These are phyloP conservation scores for Lepus townsendii DNA, from an alignment of 2,797 vertebrate species.

Conservation along the genomic window DNA sequence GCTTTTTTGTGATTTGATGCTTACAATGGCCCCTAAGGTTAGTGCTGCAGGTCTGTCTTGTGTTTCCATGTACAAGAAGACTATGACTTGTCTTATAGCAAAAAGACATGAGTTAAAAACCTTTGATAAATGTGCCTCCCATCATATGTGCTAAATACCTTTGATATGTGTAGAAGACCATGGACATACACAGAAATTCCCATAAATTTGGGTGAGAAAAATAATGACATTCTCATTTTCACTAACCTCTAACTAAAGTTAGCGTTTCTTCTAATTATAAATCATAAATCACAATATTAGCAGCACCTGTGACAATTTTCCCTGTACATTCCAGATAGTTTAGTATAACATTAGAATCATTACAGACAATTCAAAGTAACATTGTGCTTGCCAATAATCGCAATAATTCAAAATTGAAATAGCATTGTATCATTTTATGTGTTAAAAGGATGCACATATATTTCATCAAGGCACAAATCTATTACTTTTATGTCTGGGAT, in stretches of 20 bases:
- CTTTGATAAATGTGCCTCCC: background rate
- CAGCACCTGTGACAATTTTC: background rate
- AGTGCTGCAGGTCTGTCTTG: background rate
- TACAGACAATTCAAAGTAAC: background rate
- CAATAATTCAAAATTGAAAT: background rate
- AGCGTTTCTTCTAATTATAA: background rate
- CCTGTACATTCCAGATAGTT: slow-evolving; percentile 11
- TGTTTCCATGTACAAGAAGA: background rate
- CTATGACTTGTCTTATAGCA: background rate
- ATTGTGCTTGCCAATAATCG: background rate
- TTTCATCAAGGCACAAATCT: background rate
- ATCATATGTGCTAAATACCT: too few relatives aligned
- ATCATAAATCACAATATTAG: background rate
- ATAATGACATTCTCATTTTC: background rate
- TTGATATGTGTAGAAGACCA: background rate
- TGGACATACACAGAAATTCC: background rate
- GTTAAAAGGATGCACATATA: background rate
- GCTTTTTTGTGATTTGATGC: background rate
- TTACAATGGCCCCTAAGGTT: background rate
- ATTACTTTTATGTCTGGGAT: slow-evolving; percentile 9
- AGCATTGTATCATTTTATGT: background rate
- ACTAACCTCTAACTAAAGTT: background rate
- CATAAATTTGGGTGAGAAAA: background rate
- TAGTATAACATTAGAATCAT: background rate
- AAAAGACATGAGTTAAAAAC: background rate